Evolutionary conservation across 2,797 vertebrate species (phyloP).

Genomic region (Anisognathus igniventris): DNA sequence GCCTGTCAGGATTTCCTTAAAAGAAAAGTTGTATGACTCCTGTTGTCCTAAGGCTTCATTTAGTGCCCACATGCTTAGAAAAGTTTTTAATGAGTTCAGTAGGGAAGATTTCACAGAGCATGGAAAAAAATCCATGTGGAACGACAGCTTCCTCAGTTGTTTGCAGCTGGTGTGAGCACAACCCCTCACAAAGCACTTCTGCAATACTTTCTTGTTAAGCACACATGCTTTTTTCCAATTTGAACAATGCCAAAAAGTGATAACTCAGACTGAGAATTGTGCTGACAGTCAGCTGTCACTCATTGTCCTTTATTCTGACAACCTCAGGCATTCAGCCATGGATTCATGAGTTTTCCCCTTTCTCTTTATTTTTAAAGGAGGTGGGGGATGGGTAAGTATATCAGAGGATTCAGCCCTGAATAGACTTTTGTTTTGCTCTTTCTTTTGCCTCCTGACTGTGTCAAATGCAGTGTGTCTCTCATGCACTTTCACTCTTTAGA

Average conservation of each 20-base stretch:
- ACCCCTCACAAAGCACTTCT: background rate
- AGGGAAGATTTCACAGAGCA: slow-evolving; percentile 47
- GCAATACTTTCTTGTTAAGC: slow-evolving; percentile 53
- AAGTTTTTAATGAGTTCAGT: slow-evolving; percentile 57
- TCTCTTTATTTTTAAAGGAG: slow-evolving; percentile 77
- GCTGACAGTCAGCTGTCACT: slow-evolving; percentile 86
- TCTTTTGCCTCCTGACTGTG: slow-evolving; percentile 90
- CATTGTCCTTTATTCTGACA: slow-evolving; percentile 81
- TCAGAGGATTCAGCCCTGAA: slow-evolving; percentile 85
- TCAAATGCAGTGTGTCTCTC: slow-evolving; percentile 86
- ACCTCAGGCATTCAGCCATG: slow-evolving; percentile 76
- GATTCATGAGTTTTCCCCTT: slow-evolving; percentile 74
- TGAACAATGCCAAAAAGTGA: slow-evolving; percentile 71
- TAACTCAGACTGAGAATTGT: slow-evolving; percentile 72
- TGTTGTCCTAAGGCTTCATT: slow-evolving; percentile 9
- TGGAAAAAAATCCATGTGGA: slow-evolving; percentile 17
- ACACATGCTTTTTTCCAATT: slow-evolving; percentile 20
- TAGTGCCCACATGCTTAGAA: background rate
- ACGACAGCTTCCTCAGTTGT: background rate
- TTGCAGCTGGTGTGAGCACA: background rate
- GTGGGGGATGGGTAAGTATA: slow-evolving; percentile 82
- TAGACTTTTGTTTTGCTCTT: slow-evolving; percentile 93
- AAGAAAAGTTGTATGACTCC: background rate
- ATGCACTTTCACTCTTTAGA: slow-evolving; percentile 81
- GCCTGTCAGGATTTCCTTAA: background rate